Percentiles rank a stretch among this genome's conserved stretches.
These are phyloP conservation scores for Platysternon megacephalum DNA, from an alignment of 2,113 vertebrate species.

Conservation along the genomic window DNA sequence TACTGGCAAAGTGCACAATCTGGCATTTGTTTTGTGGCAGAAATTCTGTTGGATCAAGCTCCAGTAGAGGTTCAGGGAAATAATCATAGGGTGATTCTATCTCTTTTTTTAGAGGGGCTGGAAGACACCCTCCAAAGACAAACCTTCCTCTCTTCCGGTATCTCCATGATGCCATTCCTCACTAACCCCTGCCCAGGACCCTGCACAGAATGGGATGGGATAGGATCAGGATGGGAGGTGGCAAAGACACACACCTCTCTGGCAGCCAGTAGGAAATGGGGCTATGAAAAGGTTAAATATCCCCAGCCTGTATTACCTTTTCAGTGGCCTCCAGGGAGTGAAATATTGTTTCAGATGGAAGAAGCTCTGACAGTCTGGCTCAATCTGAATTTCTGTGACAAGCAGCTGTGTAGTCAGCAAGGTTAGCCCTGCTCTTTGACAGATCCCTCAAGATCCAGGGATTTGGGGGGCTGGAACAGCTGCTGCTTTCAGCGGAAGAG, in stretches of 20 bases:
- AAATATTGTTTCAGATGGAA: not conserved
- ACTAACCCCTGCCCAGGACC: not conserved
- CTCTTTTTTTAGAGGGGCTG: not conserved
- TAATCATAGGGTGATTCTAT: not conserved
- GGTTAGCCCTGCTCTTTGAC: not conserved
- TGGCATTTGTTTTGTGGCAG: not conserved
- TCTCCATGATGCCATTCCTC: not conserved
- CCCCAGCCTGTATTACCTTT: not conserved
- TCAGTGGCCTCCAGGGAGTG: not conserved
- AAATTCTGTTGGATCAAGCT: not conserved
- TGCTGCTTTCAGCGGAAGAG: not conserved
- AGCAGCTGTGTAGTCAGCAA: not conserved
- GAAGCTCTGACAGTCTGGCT: not conserved
- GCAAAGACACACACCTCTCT: not conserved
- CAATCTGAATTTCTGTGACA: not conserved
- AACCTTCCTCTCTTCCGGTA: not conserved
- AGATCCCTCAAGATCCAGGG: not conserved
- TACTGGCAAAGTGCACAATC: not conserved
- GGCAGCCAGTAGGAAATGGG: not conserved
- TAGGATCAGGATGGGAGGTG: not conserved
- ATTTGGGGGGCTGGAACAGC: not conserved
- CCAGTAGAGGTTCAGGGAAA: not conserved
- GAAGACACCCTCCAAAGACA: not conserved
- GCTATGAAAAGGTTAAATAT: not conserved
- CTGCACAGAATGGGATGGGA: not conserved